Base-by-base conservation (phyloP, 1,140 invertebrate species). In the Microvelia longipes region DNA sequence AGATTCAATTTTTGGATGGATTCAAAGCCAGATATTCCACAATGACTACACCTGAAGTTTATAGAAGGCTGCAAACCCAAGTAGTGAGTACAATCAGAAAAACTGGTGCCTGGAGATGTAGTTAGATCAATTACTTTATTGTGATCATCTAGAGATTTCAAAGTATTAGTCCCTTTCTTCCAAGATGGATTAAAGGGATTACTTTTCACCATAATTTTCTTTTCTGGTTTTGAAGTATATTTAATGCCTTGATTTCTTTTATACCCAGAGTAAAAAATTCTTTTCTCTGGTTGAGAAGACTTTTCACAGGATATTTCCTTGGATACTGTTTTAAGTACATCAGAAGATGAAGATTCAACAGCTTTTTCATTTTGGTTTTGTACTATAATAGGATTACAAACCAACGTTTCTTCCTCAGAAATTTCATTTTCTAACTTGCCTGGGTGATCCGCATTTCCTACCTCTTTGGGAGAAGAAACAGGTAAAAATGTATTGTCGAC, bases 11-110 rank as follows among this genome's bases (percentile, higher is more conserved):
- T 80, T 68, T 80, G 79, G 71, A 86, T 77, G 5, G 83, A 83
- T 70, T 83, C 82, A 74, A 85, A 87, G 71, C 82, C 84, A 70
- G 83, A 82, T 13, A 73, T 69, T 1, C 81, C 81, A 78, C 87
- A 89, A 77, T 86, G 87, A 61, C 82, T 80, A 77, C 88, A 88
- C 74, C 86, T 86, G 74, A 85, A 85, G 74, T 86, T 86, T 26
- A 87, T 82, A 76, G 85, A 83, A 13, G 85, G 84, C 73, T 85
- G 83, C n/a, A 88, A 77, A n/a, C 87, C 87, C 67, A 89, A 77
- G 78, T 87, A 89, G 75, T 89, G 86, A 29, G 86, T 85, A 79
- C 88, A 88, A 75, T 88, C 85, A 13, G 80, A 60, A 29, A 68
- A 68, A 29, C 28, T 61, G 30, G 65, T 30, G 5, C 61, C 60